phyloP scores from a whole-genome alignment of 2,888 invertebrate genomes.

The Zonitis immaculata region DNA sequence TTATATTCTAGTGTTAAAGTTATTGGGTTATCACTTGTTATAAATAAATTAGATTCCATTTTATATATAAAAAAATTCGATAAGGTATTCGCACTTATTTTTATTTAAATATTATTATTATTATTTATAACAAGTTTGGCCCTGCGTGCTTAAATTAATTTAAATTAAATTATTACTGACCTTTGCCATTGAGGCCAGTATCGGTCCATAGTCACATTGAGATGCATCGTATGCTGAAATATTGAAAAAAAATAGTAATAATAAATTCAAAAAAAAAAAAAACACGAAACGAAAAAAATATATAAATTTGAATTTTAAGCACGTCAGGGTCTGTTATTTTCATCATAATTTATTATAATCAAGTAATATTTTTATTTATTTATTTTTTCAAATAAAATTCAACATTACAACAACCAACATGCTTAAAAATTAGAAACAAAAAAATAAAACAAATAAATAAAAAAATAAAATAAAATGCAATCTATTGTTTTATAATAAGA shows the following conservation, averaged over 20 bases:
- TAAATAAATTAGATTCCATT: too few relatives aligned
- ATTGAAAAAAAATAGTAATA: conserved; percentile 38
- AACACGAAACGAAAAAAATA: too few relatives aligned
- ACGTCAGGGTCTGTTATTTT: conserved; percentile 33
- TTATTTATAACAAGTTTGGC: conserved; percentile 26
- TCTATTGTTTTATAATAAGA: neutral
- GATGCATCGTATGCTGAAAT: conserved; percentile 51
- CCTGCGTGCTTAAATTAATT: conserved; percentile 40
- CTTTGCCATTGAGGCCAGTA: conserved; percentile 51
- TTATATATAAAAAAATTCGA: too few relatives aligned
- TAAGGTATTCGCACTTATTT: too few relatives aligned
- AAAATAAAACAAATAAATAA: neutral
- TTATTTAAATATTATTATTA: too few relatives aligned
- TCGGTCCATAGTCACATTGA: conserved; percentile 51
- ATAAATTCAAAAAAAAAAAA: conserved; percentile 23
- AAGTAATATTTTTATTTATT: conserved; percentile 1
- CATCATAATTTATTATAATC: too few relatives aligned
- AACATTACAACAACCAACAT: conserved; percentile 29
- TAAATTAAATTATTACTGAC: conserved; percentile 44
- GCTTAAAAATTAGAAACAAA: conserved; percentile 28
- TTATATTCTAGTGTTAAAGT: neutral
- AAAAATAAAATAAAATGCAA: conserved; percentile 1
- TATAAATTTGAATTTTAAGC: conserved; percentile 30
- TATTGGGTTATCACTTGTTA: neutral
- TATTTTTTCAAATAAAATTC: conserved; percentile 2